Percentiles rank a stretch among this genome's conserved stretches.
Conservation (phyloP, 2,888 invertebrate genomes). For the Asteroscopus sphinx region DNA sequence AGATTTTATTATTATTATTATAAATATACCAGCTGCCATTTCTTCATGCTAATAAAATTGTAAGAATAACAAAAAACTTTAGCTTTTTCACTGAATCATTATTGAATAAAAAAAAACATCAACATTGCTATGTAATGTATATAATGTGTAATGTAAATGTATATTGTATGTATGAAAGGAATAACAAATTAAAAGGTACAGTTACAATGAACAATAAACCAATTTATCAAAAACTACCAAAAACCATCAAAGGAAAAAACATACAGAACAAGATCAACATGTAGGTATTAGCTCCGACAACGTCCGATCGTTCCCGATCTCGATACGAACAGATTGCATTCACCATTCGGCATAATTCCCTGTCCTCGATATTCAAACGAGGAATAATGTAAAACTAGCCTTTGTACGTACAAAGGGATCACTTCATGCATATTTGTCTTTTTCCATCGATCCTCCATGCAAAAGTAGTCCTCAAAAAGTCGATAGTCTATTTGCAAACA, state of each 20-base stretch:
- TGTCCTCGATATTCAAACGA: constrained; percentile 9
- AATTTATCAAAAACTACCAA: neutral
- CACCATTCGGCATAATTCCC: constrained; percentile 28
- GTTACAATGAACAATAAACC: neutral
- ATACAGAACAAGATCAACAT: neutral
- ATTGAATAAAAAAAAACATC: no score
- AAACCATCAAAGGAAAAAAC: constrained; percentile 1
- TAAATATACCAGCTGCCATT: no score
- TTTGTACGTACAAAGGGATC: constrained; percentile 11
- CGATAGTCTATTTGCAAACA: constrained; percentile 4
- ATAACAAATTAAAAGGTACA: neutral
- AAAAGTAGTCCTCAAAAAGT: constrained; percentile 11
- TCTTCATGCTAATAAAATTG: no score
- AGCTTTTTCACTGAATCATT: no score
- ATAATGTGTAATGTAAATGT: no score
- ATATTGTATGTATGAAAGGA: no score
- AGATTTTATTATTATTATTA: no score
- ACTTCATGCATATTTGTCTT: constrained; percentile 8
- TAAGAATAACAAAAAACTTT: no score
- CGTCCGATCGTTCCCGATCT: constrained; percentile 12
- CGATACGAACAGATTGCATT: constrained; percentile 30
- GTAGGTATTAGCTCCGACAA: neutral
- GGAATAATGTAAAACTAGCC: constrained; percentile 26
- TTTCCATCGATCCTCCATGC: constrained; percentile 6
- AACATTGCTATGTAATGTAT: no score